These are phyloP conservation scores for Osmerus eperlanus DNA, from an alignment of 2,113 vertebrate genomes.

Conservation along the genomic window DNA sequence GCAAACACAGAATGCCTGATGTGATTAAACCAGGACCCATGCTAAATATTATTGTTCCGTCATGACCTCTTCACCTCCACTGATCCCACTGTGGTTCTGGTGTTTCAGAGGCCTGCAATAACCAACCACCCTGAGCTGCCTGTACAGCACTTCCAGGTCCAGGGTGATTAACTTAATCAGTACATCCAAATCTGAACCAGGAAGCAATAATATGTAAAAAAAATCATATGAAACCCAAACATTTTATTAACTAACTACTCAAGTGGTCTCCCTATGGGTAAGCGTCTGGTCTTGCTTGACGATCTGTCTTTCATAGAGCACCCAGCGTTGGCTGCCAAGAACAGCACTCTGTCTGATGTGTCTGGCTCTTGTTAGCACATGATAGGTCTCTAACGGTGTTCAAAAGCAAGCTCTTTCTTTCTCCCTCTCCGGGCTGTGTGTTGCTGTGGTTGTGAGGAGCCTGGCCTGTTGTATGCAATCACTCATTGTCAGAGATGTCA, in stretches of 20 bases:
- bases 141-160: constrained; percentile 23
- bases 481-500: constrained; percentile 47
- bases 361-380: constrained; percentile 64
- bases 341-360: constrained; percentile 65
- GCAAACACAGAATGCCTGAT: constrained; percentile 14
- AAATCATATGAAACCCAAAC: constrained; percentile 65
- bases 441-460: constrained; percentile 49
- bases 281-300: constrained; percentile 45
- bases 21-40: constrained; percentile 23
- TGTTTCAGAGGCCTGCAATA: constrained; percentile 17
- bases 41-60: background rate
- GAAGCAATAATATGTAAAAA: constrained; percentile 48
- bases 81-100: constrained; percentile 14
- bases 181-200: constrained; percentile 40
- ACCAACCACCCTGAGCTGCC: constrained; percentile 24
- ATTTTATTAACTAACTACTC: constrained; percentile 56
- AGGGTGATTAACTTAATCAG: constrained; percentile 55
- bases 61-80: background rate
- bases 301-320: constrained; percentile 63
- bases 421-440: constrained; percentile 32
- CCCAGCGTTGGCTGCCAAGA: constrained; percentile 59
- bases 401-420: constrained; percentile 33
- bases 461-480: constrained; percentile 41
- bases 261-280: constrained; percentile 44
- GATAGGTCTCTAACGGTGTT: constrained; percentile 54